Evolutionary conservation across 2,797 vertebrate species (phyloP), one percentile per base, ranked within the genome.

Genomic region (Pseudochaenichthys georgianus): DNA sequence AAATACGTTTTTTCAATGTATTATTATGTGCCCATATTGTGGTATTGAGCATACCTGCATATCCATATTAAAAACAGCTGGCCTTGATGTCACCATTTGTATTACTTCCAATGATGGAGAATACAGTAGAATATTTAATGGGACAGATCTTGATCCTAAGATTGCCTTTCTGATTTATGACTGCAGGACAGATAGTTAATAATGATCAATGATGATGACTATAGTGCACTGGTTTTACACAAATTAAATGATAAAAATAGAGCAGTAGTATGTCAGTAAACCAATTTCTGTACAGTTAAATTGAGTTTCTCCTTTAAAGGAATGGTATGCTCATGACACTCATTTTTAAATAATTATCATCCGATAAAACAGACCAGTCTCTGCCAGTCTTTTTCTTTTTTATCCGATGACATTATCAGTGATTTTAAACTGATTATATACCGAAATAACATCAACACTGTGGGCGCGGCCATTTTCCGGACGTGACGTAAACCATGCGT

Each of bases 1-100:
- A 12, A 34, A 51, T 6, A 3, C 34, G 3, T 17, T 48, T 31
- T 51, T 34, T 41, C 6, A 28, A 48, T 8, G 2, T 38, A 17
- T 55, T 16, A 21, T 16, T 28, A 2, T 43, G 1, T 43, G 1
- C 45, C 15, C 3, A 13, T 48, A 41, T 10, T 19, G 1, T 46
- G 23, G 28, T 28, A 13, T 43, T 54, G 17, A 9, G 60, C 62
- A 23, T 64, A 46, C 6, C 38, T 65, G 8, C 16, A 28, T 58
- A 45, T 46, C 5, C 17, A 28, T 34, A 60, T 71, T 62, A 53
- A 47, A 41, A 81, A 31, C 55, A 48, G 52, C 23, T 73, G 19
- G n/a, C 23, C 46, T 72, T 60, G 38, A 59, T 60, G 21, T 23
- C 28, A 72, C 17, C 16, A 28, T 53, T 71, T 58, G 5, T 34